Percentiles rank a stretch among this genome's conserved stretches.
Evolutionary conservation across 1,140 invertebrate species (phyloP).

Genomic region (Zaprionus inermis): DNA sequence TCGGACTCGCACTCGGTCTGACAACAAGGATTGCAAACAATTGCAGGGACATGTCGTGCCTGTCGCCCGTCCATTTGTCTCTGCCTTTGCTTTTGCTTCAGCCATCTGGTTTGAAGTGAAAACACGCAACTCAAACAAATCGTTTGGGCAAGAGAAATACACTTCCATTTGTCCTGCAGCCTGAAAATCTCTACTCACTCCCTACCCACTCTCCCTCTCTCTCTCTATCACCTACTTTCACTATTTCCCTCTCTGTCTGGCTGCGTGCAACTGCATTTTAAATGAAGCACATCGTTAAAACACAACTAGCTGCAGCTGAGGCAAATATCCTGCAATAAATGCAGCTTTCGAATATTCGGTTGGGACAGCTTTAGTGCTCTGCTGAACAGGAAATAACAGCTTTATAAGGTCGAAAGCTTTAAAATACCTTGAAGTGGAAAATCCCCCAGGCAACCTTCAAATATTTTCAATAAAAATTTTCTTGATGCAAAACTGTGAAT

Average conservation of each 20-base stretch:
- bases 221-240: background rate
- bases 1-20: background rate
- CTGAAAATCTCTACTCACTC: background rate
- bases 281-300: constrained; percentile 3
- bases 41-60: constrained; percentile 23
- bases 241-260: background rate
- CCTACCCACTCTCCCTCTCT: background rate
- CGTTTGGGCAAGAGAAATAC: constrained; percentile 29
- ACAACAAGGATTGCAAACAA: constrained; percentile 23
- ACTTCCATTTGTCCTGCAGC: constrained; percentile 12
- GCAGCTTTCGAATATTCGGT: background rate
- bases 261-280: background rate
- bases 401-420: background rate
- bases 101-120: constrained; percentile 56
- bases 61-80: constrained; percentile 13
- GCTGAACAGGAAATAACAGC: background rate
- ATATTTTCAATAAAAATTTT: background rate
- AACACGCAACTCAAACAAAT: constrained; percentile 68
- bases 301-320: background rate
- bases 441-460: background rate
- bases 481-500: background rate
- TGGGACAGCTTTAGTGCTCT: background rate
- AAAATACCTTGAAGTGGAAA: background rate
- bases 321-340: background rate
- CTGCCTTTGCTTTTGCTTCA: constrained; percentile 29